A percentile compares a stretch with the other conserved stretches of the same genome.
phyloP scores from a whole-genome alignment of 2,888 invertebrate species.

The Agriopis aurantiaria region DNA sequence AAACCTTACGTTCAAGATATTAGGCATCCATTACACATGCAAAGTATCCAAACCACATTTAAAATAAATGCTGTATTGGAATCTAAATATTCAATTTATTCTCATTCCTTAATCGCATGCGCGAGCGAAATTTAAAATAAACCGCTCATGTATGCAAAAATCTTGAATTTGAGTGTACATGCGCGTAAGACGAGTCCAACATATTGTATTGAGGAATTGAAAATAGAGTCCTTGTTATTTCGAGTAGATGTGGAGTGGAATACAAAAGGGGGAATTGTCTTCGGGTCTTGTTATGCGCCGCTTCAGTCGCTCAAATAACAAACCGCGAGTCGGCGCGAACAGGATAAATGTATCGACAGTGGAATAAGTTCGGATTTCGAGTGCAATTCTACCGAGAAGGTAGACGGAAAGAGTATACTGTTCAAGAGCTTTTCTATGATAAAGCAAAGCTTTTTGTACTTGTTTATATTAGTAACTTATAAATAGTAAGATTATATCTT shows the following conservation, averaged over 20 bases:
- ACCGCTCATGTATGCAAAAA: constrained; percentile 70
- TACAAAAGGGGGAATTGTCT: constrained; percentile 81
- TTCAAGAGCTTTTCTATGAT: background rate
- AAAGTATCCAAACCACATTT: constrained; percentile 34
- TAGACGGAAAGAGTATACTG: background rate
- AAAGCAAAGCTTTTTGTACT: background rate
- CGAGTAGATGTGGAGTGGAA: constrained; percentile 80
- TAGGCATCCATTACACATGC: constrained; percentile 26
- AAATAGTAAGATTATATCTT: too few relatives aligned
- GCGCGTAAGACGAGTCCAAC: constrained; percentile 48
- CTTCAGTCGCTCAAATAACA: constrained; percentile 82
- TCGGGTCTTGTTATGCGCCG: constrained; percentile 77
- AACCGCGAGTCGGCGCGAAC: constrained; percentile 62
- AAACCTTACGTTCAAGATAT: constrained; percentile 21
- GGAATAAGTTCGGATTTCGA: constrained; percentile 39
- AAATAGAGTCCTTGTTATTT: constrained; percentile 85
- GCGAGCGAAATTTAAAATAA: constrained; percentile 58
- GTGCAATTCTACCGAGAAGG: constrained; percentile 31
- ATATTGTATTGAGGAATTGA: constrained; percentile 72
- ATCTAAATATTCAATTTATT: constrained; percentile 48
- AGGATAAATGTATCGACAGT: constrained; percentile 28
- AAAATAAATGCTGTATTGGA: constrained; percentile 45
- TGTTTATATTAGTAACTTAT: background rate
- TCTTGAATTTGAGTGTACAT: constrained; percentile 72
- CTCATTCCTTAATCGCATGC: constrained; percentile 58